Base-by-base conservation (phyloP, 1,140 invertebrate genomes). In the Spodoptera litura region DNA sequence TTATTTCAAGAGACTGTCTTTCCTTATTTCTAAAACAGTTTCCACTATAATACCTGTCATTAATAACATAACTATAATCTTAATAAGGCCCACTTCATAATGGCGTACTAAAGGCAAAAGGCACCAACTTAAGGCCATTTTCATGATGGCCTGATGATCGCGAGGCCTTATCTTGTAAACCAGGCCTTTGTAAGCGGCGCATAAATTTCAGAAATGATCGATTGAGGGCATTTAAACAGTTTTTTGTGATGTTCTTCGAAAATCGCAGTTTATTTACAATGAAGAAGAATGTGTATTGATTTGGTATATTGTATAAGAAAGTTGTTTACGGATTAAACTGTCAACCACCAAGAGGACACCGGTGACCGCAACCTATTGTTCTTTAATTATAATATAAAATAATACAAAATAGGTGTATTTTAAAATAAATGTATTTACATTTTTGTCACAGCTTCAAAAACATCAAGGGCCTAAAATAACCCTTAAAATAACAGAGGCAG, bases 181-280 rank as follows among this genome's bases (percentile, higher is more conserved):
- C 49, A 70, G 66, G 66, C 66, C 66, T 70, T 70, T 70, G 66
- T 53, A 9, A n/a, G 53, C 55, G 4, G 2, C 31, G 70, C 53
- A 59, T 56, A 56, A 59, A 59, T 73, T 73, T 73, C 31, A 31
- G 31, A 56, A 49, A 58, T 73, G 70, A 73, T 73, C 70, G 52
- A 73, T 73, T 59, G 70, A 49, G 35, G 56, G n/a, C 15, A 58
- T 27, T 56, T 13, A 15, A 52, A 11, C 52, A 53, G 31, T 31
- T 58, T 58, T 73, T 73, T 44, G 31, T 49, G 56, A 8, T 70
- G 15, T 53, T 6, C 31, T 9, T 13, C 35, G 27, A 35, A 35
- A 31, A n/a, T 27, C 10, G 20, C n/a, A 62, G 35, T 44, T 62
- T 38, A 38, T 62, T 15, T 38, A 62, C 13, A 44, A 1, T 9